Percentiles rank a stretch among this genome's conserved stretches.
Conservation (phyloP, 2,888 invertebrate genomes). For the Galerucella nymphaeae region DNA sequence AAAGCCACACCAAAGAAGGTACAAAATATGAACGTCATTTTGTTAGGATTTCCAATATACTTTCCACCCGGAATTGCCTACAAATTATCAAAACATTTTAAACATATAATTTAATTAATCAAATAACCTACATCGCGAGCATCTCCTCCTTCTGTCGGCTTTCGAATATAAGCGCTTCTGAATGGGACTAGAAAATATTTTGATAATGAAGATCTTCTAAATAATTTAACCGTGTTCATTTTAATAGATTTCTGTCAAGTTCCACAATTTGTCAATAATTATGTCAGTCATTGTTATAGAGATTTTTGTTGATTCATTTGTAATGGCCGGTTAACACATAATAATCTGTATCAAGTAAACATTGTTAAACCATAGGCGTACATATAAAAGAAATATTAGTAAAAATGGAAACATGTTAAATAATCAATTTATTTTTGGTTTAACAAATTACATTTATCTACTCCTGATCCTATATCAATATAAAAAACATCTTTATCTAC, state of each 20-base stretch:
- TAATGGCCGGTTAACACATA: not conserved
- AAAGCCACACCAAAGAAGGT: constrained; percentile 78
- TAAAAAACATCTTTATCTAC: no score
- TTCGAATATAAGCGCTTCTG: constrained; percentile 31
- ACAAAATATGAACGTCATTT: constrained; percentile 74
- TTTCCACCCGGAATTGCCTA: constrained; percentile 80
- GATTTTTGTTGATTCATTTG: not conserved
- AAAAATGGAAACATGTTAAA: not conserved
- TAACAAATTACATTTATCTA: no score
- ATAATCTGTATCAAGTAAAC: not conserved
- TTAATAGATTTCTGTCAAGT: constrained; percentile 18
- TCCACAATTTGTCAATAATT: not conserved
- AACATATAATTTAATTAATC: constrained; percentile 23
- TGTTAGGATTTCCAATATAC: constrained; percentile 73
- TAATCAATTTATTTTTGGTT: no score
- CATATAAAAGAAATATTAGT: not conserved
- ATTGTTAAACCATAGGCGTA: not conserved
- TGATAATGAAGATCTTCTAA: constrained; percentile 24
- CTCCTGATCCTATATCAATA: no score
- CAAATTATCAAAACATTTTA: constrained; percentile 55
- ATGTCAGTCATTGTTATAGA: not conserved
- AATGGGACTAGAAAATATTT: constrained; percentile 26
- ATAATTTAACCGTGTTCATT: constrained; percentile 25
- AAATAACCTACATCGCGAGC: constrained; percentile 63
- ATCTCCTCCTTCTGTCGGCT: constrained; percentile 58